These are phyloP conservation scores for Falco biarmicus DNA, from an alignment of 2,797 vertebrate genomes.

Conservation along the genomic window DNA sequence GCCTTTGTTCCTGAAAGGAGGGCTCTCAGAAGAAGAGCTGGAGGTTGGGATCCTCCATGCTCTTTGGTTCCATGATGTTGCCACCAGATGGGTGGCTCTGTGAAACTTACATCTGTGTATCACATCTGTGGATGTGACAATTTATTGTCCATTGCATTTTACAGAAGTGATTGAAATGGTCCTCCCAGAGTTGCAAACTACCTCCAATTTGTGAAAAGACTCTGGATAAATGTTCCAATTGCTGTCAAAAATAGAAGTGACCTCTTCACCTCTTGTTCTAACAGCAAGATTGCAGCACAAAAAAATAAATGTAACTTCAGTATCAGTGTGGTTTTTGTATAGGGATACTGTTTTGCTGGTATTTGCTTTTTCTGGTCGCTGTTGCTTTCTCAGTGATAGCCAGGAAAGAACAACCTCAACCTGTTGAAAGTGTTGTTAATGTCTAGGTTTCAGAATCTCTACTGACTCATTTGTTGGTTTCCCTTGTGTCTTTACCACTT, in stretches of 20 bases:
- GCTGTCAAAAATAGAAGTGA: neutral
- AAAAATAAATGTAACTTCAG: neutral
- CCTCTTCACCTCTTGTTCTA: neutral
- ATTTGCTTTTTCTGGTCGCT: neutral
- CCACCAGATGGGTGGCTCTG: neutral
- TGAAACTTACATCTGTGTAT: neutral
- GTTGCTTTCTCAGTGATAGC: neutral
- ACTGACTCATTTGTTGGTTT: neutral
- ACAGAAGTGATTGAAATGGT: neutral
- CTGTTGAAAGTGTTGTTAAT: neutral
- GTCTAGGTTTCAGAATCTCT: neutral
- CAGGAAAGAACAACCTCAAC: neutral
- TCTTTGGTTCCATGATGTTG: neutral
- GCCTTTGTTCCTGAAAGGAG: neutral
- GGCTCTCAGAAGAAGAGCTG: neutral
- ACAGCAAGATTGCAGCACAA: neutral
- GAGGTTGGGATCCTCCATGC: neutral
- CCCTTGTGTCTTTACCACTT: neutral
- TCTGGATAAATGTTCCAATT: neutral
- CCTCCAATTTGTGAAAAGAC: neutral
- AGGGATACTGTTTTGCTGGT: neutral
- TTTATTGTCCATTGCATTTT: neutral
- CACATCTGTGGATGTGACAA: neutral
- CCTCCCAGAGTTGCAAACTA: neutral
- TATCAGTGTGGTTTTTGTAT: neutral